Evolutionary conservation across 2,797 vertebrate species (phyloP).

Genomic region (Natrix natrix): DNA sequence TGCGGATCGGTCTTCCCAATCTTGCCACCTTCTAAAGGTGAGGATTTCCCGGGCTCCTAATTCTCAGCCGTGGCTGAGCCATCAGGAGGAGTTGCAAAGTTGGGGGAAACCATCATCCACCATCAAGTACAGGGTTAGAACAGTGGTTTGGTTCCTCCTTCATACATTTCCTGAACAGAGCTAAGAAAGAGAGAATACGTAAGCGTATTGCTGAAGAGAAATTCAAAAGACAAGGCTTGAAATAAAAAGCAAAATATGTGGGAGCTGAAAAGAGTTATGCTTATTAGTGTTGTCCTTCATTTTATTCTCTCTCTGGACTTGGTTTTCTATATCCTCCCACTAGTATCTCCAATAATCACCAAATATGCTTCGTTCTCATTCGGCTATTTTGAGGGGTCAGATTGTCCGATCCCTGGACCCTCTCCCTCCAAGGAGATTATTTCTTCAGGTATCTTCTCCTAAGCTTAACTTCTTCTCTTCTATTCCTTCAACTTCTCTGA

Average conservation of each 20-base stretch:
- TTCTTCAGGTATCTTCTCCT: not conserved
- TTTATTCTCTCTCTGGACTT: not conserved
- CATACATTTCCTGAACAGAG: too few relatives aligned
- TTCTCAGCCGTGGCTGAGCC: not conserved
- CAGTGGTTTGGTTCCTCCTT: not conserved
- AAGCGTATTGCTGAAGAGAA: not conserved
- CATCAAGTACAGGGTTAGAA: not conserved
- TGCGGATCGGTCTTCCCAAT: not conserved
- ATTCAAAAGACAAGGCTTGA: not conserved
- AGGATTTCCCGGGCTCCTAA: not conserved
- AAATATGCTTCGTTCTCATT: not conserved
- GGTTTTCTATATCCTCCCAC: not conserved
- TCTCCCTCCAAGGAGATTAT: not conserved
- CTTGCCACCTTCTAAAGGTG: not conserved
- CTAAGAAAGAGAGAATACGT: too few relatives aligned
- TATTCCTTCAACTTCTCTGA: too few relatives aligned
- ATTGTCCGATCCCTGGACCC: not conserved
- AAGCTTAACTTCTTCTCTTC: too few relatives aligned
- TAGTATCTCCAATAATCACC: not conserved
- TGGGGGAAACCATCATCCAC: not conserved
- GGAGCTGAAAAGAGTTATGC: not conserved
- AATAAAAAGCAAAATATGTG: not conserved
- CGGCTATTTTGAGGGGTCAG: not conserved
- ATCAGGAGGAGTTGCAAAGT: not conserved
- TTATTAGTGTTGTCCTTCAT: not conserved